Evolutionary conservation across 2,797 vertebrate species (phyloP), one percentile per base, ranked within the genome.

Genomic region (Tragopan temminckii): DNA sequence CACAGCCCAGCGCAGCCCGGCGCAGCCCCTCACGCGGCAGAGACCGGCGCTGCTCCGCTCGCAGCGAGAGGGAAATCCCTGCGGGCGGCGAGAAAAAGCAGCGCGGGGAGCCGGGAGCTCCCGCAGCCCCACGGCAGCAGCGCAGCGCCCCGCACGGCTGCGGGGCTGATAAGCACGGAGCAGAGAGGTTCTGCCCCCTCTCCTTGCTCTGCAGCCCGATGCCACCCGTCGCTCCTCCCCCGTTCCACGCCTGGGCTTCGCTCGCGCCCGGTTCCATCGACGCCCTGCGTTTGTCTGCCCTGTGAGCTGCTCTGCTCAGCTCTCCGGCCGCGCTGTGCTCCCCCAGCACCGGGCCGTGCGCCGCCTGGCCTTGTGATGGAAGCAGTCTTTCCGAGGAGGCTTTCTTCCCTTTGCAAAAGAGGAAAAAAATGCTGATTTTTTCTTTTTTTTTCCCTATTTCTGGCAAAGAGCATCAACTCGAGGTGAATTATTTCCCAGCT

Each of bases 401-500:
- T 3, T 88, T 67, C 29, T 42, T 75, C 90, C 17, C 88, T 94
- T 93, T 86, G 68, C 76, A 62, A 14, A 52, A 6, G 46, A 20
- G 31, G 25, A 45, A 63, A 81, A 43, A 55, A 42, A 62, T 6
- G n/a, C 52, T 67, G 36, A 53, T 62, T 76, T 55, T 16, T 59
- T 42, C 20, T 8, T 50, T 27, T 50, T 52, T 25, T 13, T 64
- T 71, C 45, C 62, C 78, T 66, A 45, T 94, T 97, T 95, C 96
- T 96, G 87, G 95, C 95, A 84, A 83, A 85, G 93, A 96, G 76
- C 86, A 76, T 95, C 96, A 94, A 57, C 74, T 48, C 4, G 58
- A 94, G 96, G 94, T 96, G 94, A 97, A 96, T 94, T 90, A 97
- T 92, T 94, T 94, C 95, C 95, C 42, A 64, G 76, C 15, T 88